Base-by-base conservation (phyloP, 2,113 vertebrate species). In the Trichechus manatus region DNA sequence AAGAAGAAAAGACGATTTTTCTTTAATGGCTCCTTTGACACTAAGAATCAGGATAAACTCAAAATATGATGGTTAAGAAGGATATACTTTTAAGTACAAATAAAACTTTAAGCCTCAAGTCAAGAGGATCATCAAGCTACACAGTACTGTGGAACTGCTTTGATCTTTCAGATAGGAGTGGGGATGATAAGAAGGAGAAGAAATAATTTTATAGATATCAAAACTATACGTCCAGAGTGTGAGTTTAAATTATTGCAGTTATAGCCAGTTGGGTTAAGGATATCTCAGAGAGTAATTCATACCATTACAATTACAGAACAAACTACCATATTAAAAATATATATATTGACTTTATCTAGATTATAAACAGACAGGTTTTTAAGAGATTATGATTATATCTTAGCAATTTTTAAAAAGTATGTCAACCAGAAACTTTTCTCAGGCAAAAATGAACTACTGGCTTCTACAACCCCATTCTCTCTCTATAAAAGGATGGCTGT, bases 101-200 rank as follows among this genome's bases (percentile, higher is more conserved):
- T 89, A 93, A 94, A 96, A 94, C 74, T 63, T 68, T 95, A 90
- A 95, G 85, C 78, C 56, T 95, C 63, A 94, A 96, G 64, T 96
- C 92, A 94, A 96, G 64, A 97, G 81, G 44, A 97, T 89, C 93
- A 96, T 89, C 66, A 96, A 92, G 31, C 44, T 89, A 93, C 23
- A 81, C 1, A 77, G 36, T 56, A 66, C 25, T 93, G 31, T 93
- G 44, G 79, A 96, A 93, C 9, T 93, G 50, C 77, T 90, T 74
- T 89, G 29, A 82, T 91, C 63, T 81, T 93, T 97, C 70, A 88
- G 68, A 87, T 17, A 91, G n/a, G 29, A 90, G 53, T 81, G 42
- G 22, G 20, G 19, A 94, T 1, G 14, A 66, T 29, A 91, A 91
- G 29, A 89, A 85, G 7, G 89, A 82, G 27, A 91, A 95, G 91